Conservation (phyloP, 2,888 invertebrate genomes). For the Aphelenchoides bicaudatus region DNA sequence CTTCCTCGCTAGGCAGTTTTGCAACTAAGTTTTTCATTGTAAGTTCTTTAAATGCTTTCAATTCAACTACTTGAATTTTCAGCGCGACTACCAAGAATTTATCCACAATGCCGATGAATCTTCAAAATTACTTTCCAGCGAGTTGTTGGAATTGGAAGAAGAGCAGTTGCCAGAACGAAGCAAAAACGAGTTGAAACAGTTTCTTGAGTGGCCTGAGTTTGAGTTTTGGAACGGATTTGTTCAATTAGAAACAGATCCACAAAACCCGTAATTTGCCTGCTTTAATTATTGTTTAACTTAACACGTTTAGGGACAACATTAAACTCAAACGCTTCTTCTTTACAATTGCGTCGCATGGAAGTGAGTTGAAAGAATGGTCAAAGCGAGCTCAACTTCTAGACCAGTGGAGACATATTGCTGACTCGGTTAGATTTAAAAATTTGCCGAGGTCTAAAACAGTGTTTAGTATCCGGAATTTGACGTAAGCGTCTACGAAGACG, state of each 20-base stretch:
- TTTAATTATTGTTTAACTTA: neutral
- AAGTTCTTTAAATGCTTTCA: too few relatives aligned
- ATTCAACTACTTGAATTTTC: too few relatives aligned
- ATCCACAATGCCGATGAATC: constrained; percentile 37
- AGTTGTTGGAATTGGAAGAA: constrained; percentile 36
- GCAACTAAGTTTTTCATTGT: constrained; percentile 58
- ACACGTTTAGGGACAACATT: constrained; percentile 30
- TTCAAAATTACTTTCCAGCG: constrained; percentile 35
- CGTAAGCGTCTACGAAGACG: constrained; percentile 53
- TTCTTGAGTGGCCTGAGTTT: constrained; percentile 59
- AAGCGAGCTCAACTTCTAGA: constrained; percentile 47
- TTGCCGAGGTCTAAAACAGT: constrained; percentile 3
- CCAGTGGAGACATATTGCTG: constrained; percentile 51
- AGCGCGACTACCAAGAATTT: constrained; percentile 51
- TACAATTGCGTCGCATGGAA: constrained; percentile 53
- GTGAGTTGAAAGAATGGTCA: constrained; percentile 49
- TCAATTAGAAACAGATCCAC: constrained; percentile 25
- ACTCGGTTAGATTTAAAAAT: constrained; percentile 28
- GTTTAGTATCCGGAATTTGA: constrained; percentile 49
- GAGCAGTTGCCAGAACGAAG: neutral
- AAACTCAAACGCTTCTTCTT: constrained; percentile 48
- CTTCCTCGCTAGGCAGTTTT: constrained; percentile 47
- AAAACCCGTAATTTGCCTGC: constrained; percentile 21
- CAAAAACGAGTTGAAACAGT: constrained; percentile 48
- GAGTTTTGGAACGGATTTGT: constrained; percentile 58